Conservation (phyloP, 2,113 vertebrate species). For the Guaruba guarouba region DNA sequence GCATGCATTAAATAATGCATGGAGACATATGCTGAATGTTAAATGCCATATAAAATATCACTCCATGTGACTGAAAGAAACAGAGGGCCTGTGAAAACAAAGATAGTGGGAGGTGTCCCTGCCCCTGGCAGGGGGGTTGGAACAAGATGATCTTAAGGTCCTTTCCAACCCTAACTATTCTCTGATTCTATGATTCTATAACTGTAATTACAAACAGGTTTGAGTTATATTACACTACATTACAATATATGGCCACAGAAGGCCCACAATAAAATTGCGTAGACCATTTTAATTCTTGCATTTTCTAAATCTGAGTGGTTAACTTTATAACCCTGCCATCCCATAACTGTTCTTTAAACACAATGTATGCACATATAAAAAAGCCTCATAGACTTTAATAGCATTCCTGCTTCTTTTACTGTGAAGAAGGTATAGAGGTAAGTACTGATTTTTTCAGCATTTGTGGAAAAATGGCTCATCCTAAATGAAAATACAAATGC, state of each 20-base stretch:
- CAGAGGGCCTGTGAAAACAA: neutral
- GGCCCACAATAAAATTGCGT: neutral
- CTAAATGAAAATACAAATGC: neutral
- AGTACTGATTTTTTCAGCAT: neutral
- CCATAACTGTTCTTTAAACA: slow-evolving; percentile 3
- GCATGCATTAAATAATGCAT: neutral
- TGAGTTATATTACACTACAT: neutral
- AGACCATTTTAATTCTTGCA: neutral
- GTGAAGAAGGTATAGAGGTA: neutral
- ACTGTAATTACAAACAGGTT: neutral
- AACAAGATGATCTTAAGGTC: too few species aligned
- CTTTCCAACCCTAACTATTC: too few species aligned
- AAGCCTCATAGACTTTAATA: slow-evolving; percentile 30
- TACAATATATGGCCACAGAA: neutral
- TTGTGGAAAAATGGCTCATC: neutral
- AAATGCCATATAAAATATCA: neutral
- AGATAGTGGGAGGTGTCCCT: neutral
- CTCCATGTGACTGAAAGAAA: neutral
- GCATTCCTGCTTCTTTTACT: neutral
- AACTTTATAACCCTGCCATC: neutral
- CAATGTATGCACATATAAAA: neutral
- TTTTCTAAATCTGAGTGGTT: neutral
- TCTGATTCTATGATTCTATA: neutral
- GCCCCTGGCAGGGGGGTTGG: too few species aligned
- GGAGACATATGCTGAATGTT: neutral